These are phyloP conservation scores for Sylvilagus bachmani DNA, from an alignment of 2,113 vertebrate genomes.

Conservation along the genomic window DNA sequence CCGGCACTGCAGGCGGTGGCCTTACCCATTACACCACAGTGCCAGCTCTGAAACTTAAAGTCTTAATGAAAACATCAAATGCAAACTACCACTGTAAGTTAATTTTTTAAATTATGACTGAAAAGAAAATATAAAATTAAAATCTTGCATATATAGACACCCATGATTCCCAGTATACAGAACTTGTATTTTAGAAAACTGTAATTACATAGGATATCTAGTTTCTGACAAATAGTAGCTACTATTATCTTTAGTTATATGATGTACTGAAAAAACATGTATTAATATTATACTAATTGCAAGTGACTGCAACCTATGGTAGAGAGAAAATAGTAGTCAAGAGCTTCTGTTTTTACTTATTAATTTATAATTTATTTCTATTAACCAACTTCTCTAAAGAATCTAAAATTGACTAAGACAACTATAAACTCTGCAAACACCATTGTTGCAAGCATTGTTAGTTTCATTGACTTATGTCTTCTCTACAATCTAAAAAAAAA, in stretches of 20 bases:
- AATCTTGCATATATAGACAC: not conserved
- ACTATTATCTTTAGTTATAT: not conserved
- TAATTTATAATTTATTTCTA: not conserved
- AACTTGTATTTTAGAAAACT: not conserved
- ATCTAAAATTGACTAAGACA: not conserved
- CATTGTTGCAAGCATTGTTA: not conserved
- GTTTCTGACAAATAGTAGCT: not conserved
- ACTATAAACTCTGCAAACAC: not conserved
- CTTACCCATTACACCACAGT: too few species aligned
- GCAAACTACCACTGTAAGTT: not conserved
- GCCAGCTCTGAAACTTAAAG: not conserved
- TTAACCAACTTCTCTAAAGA: constrained; percentile 24
- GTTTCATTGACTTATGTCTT: not conserved
- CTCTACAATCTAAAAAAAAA: not conserved
- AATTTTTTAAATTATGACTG: not conserved
- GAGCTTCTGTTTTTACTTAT: not conserved
- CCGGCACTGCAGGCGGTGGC: too few species aligned
- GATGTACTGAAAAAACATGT: not conserved
- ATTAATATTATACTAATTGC: not conserved
- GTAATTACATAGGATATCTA: not conserved
- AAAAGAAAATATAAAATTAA: constrained; percentile 31
- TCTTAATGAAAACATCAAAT: constrained; percentile 27
- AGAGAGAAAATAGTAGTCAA: not conserved
- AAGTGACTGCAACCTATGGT: not conserved
- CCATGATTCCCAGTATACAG: not conserved